These are phyloP conservation scores for Labeo calbasu DNA, from an alignment of 2,797 vertebrate species.

Conservation along the genomic window DNA sequence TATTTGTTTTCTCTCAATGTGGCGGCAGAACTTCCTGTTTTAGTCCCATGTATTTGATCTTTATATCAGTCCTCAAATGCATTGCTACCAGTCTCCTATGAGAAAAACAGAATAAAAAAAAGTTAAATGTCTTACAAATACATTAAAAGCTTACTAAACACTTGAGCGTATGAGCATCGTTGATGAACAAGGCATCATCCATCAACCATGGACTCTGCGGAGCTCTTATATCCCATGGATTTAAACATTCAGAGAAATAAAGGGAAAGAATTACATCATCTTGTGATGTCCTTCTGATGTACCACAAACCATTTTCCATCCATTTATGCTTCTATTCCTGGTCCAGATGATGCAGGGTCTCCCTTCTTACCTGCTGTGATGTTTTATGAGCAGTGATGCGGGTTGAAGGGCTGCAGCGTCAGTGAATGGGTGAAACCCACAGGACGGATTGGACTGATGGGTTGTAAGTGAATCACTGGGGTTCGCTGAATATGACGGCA, in stretches of 20 bases:
- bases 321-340: background rate
- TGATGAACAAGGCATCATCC: constrained; percentile 92
- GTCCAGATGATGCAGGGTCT: background rate
- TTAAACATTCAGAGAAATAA: constrained; percentile 56
- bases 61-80: constrained; percentile 93
- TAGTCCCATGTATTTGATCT: constrained; percentile 96
- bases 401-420: constrained; percentile 79
- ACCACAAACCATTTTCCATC: background rate
- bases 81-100: constrained; percentile 92
- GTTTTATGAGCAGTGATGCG: constrained; percentile 78
- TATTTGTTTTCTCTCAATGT: constrained; percentile 87
- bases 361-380: background rate
- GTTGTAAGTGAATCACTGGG: constrained; percentile 72
- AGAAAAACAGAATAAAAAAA: constrained; percentile 9
- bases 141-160: constrained; percentile 84
- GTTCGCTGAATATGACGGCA: constrained; percentile 75
- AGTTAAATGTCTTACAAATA: background rate
- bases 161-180: constrained; percentile 86
- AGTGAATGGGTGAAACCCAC: constrained; percentile 73
- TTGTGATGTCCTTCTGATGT: background rate
- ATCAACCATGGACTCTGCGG: constrained; percentile 79
- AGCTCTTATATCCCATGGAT: constrained; percentile 77
- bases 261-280: too few species aligned
- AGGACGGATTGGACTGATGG: constrained; percentile 62
- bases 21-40: constrained; percentile 92